Evolutionary conservation across 1,140 invertebrate genomes (phyloP).

Genomic region (Drosophila subobscura): DNA sequence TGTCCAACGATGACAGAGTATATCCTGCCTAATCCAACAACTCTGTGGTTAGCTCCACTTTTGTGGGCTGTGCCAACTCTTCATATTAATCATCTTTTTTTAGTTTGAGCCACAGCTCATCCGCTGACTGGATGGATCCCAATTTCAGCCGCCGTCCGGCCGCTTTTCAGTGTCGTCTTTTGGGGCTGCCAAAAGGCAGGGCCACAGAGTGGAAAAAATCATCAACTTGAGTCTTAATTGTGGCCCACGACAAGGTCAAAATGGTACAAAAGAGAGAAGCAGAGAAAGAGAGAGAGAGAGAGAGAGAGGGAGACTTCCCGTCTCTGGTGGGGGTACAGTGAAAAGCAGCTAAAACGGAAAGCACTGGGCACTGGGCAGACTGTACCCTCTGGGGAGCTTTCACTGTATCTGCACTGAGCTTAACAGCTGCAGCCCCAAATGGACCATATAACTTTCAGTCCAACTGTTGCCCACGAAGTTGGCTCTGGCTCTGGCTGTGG

Average conservation of each 20-base stretch:
- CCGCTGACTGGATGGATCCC: constrained; percentile 17
- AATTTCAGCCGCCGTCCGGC: constrained; percentile 7
- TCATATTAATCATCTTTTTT: constrained; percentile 49
- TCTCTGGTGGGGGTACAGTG: constrained; percentile 8
- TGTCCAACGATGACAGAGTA: no score
- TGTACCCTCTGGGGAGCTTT: no score
- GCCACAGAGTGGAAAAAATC: constrained; percentile 17
- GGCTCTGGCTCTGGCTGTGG: neutral
- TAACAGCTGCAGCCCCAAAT: constrained; percentile 74
- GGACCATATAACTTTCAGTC: constrained; percentile 79
- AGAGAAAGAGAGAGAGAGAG: constrained; percentile 8
- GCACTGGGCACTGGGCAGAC: neutral
- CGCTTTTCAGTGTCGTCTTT: constrained; percentile 14
- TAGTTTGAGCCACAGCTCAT: constrained; percentile 34
- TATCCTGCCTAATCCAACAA: neutral
- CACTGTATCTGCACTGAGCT: constrained; percentile 23
- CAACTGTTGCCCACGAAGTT: constrained; percentile 58
- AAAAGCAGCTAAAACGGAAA: neutral
- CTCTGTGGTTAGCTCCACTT: constrained; percentile 11
- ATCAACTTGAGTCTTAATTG: constrained; percentile 49
- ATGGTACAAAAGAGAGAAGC: constrained; percentile 29
- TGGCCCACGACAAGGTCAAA: constrained; percentile 62
- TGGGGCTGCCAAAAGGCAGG: constrained; percentile 6
- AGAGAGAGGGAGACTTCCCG: constrained; percentile 12
- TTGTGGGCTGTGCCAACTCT: constrained; percentile 33